Conservation (phyloP, 2,113 vertebrate species). For the Octodon degus region DNA sequence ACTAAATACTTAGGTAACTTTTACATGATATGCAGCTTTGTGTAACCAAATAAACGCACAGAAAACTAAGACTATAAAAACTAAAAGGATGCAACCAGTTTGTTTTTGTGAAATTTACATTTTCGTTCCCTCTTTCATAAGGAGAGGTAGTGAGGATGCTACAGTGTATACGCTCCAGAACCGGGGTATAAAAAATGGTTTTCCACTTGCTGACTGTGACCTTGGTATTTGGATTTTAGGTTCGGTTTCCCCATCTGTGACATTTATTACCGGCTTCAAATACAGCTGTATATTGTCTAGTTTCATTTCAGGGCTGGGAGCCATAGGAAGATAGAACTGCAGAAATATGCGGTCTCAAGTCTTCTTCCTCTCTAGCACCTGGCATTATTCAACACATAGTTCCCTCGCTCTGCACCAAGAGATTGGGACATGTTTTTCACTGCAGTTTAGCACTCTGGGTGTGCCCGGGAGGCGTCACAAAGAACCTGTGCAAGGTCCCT, state of each 20-base stretch:
- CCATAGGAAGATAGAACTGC: background rate
- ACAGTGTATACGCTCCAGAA: background rate
- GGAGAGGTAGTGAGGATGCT: background rate
- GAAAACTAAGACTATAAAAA: background rate
- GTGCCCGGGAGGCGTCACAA: conserved; percentile 65
- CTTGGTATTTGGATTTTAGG: conserved; percentile 10
- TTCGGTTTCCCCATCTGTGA: background rate
- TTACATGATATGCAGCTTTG: background rate
- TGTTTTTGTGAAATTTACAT: background rate
- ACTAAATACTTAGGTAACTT: background rate
- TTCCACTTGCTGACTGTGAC: background rate
- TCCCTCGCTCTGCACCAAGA: background rate
- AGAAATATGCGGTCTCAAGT: too few relatives aligned
- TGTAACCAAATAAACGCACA: background rate
- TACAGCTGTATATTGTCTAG: background rate
- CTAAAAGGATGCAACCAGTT: background rate
- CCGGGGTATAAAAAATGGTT: background rate
- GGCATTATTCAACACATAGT: background rate
- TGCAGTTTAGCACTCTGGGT: conserved; percentile 59
- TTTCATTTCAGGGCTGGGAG: background rate
- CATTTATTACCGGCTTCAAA: background rate
- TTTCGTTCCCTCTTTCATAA: background rate
- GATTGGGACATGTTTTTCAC: conserved; percentile 17
- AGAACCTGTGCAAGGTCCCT: conserved; percentile 38
- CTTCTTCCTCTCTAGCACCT: background rate